Base-by-base conservation (phyloP, 2,888 invertebrate species). In the Pegoplata infirma region DNA sequence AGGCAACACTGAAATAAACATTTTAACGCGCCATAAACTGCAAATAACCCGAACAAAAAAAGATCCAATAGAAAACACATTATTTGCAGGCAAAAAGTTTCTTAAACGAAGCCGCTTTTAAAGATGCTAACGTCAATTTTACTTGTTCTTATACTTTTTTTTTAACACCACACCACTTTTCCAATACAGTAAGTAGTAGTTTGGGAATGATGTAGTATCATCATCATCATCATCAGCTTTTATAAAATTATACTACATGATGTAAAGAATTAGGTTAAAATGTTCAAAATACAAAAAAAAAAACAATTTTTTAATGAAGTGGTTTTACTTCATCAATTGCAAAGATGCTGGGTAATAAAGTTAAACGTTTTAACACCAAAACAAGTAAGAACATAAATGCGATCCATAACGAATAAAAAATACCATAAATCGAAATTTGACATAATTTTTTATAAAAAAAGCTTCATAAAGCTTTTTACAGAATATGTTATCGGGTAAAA, bases 251-350 rank as follows among this genome's bases (percentile, higher is more conserved):
- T 47, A 28, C 5, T 56, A 12, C 16, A 63, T 68, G 61, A 55
- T 61, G 55, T 55, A 21, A 63, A 56, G 68, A 75, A 75, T 68
- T 68, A 28, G 68, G 75, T 75, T 75, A 75, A 75, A 63, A 32
- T 53, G 66, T 47, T 53, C 23, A 12, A 36, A 56, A 53, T 19
- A 19, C n/a, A n/a, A n/a, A 53, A 46, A 16, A 14, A 21, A 46
- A 16, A 14, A 19, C n/a, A 12, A 21, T 53, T 46, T 56, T 67
- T 23, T 53, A 56, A 75, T 19, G 12, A 55, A 61, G 44, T 53
- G 44, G 59, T 44, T 55, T 28, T 44, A 25, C 61, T 28, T 47
- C 47, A 61, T 40, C 49, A 32, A 16, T 21, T 16, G 8, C 28
- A 49, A 21, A 66, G 51, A 23, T 14, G 12, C 55, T 16, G 4